These are phyloP conservation scores for Melanchra persicariae DNA, from an alignment of 2,888 invertebrate species.

Conservation along the genomic window DNA sequence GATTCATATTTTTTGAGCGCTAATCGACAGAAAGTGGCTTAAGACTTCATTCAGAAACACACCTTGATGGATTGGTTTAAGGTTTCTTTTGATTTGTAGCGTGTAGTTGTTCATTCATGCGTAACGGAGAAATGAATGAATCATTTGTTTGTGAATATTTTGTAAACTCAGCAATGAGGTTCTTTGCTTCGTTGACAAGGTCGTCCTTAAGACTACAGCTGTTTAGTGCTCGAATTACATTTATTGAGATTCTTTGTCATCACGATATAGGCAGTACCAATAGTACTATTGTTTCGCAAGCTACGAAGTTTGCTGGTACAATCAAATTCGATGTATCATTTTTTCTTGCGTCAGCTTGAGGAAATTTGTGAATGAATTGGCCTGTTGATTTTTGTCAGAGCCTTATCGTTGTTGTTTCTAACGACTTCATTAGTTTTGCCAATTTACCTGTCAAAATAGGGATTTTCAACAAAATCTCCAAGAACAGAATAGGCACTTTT, in stretches of 20 bases:
- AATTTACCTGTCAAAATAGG: not conserved
- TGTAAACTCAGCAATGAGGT: slow-evolving; percentile 43
- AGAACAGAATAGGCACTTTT: no score
- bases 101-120: slow-evolving; percentile 65
- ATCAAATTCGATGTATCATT: not conserved
- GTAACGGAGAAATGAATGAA: slow-evolving; percentile 79
- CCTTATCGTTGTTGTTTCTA: not conserved
- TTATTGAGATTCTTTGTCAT: slow-evolving; percentile 11
- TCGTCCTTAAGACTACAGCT: slow-evolving; percentile 23
- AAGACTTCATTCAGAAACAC: not conserved
- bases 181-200: slow-evolving; percentile 49
- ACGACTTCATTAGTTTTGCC: not conserved
- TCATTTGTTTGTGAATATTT: slow-evolving; percentile 72
- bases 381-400: not conserved
- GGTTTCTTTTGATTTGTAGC: slow-evolving; percentile 53
- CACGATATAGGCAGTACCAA: not conserved
- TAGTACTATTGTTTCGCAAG: not conserved
- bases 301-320: not conserved
- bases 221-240: slow-evolving; percentile 25
- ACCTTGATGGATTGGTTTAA: slow-evolving; percentile 21
- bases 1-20: slow-evolving; percentile 70
- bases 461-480: no score
- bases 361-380: not conserved
- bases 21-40: slow-evolving; percentile 43
- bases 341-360: slow-evolving; percentile 1